Percentiles rank a stretch among this genome's conserved stretches.
Conservation (phyloP, 2,888 invertebrate species). For the Antitype chi region DNA sequence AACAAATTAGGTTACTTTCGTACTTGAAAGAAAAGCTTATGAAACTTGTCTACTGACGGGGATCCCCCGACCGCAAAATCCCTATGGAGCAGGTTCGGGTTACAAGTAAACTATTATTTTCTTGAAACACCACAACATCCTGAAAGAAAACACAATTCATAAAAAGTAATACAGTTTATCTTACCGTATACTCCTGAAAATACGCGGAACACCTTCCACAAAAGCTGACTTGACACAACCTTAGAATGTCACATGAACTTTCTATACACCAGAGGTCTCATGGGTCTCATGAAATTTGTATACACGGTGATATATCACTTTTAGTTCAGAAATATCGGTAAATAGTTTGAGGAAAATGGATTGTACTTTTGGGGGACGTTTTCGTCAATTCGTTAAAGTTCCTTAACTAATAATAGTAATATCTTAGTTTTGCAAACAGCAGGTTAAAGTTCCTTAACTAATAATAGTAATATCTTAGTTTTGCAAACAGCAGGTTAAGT, state of each 20-base stretch:
- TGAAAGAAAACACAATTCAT: too few species aligned
- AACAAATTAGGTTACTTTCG: too few species aligned
- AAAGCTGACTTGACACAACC: constrained; percentile 56
- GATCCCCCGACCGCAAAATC: too few species aligned
- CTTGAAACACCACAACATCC: too few species aligned
- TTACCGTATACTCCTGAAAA: constrained; percentile 1
- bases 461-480: too few species aligned
- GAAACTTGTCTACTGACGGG: too few species aligned
- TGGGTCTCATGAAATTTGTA: constrained; percentile 60
- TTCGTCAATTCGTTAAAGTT: not conserved
- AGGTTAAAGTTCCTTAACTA: too few species aligned
- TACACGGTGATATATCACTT: constrained; percentile 35
- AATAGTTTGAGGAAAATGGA: constrained; percentile 28
- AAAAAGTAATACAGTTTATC: not conserved
- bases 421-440: not conserved
- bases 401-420: not conserved
- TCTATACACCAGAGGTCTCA: constrained; percentile 69
- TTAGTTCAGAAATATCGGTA: constrained; percentile 27
- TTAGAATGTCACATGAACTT: constrained; percentile 71
- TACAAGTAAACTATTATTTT: too few species aligned
- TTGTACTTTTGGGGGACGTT: not conserved
- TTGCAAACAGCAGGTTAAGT: too few species aligned
- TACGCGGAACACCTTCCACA: constrained; percentile 33
- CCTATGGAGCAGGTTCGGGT: too few species aligned
- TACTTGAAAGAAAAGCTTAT: too few species aligned